Base-by-base conservation (phyloP, 2,888 invertebrate species). In the Tipula unca region DNA sequence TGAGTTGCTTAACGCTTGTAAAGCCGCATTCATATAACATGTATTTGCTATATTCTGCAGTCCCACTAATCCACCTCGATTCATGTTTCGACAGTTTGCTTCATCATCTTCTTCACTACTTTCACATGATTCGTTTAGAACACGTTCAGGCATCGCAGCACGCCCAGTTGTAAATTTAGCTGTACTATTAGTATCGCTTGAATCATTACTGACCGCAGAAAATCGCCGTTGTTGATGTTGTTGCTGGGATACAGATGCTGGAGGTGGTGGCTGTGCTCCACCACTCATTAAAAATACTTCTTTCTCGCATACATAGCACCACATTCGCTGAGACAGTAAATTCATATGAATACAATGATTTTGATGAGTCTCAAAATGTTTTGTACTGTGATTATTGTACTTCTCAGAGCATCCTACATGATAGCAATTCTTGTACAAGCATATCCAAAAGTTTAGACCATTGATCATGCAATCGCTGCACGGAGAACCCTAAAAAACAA, bases 11-110 rank as follows among this genome's bases (percentile, higher is more conserved):
- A 99, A 92, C 0, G 98, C 97, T 90, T 99, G 99, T 8, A 99
- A 91, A 0, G 99, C 99, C 0, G 99, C 96, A 91, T 99, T 99
- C 98, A 99, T 98, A 90, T 99, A 99, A 91, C 99, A 99, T 0
- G 99, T 99, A 91, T 99, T 99, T 86, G 99, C 99, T 88, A 99
- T 95, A 91, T 99, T 99, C 90, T 97, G 97, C 3, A 99, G 92
- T 0, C 99, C 99, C 82, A 97, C 96, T 36, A 98, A 92, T 86
- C 98, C 97, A 91, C 86, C 85, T 29, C 48, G 83, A n/a, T 89
- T 82, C 86, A 87, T 20, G 86, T 87, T 39, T 48, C 84, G 29
- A 35, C 87, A 85, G n/a, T 87, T 87, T 87, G 89, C 87, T 87
- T 89, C 87, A 86, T 89, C 87, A 89, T 89, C 87, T 20, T 87